phyloP scores from a whole-genome alignment of 2,888 invertebrate species.

The Chymomyza caudatula region DNA sequence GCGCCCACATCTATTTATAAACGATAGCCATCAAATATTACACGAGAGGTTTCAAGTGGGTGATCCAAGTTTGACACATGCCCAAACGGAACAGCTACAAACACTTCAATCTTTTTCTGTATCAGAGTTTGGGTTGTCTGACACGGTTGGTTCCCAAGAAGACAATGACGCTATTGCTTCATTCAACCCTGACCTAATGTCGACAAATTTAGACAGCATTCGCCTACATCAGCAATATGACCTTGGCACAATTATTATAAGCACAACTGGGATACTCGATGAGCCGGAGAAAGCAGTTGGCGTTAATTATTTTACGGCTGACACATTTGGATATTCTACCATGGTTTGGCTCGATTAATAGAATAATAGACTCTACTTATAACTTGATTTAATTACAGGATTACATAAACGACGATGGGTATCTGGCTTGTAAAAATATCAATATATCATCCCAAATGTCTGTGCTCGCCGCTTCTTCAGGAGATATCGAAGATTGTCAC shows the following conservation, averaged over 20 bases:
- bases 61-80: neutral
- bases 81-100: neutral
- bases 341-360: slow-evolving; percentile 41
- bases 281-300: slow-evolving; percentile 18
- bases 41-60: neutral
- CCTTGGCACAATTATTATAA: slow-evolving; percentile 60
- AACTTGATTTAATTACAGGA: slow-evolving; percentile 35
- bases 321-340: slow-evolving; percentile 39
- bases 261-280: slow-evolving; percentile 35
- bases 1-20: neutral
- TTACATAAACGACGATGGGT: slow-evolving; percentile 57
- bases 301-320: slow-evolving; percentile 31
- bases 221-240: slow-evolving; percentile 46
- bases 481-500: slow-evolving; percentile 20
- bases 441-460: slow-evolving; percentile 57
- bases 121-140: neutral
- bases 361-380: neutral
- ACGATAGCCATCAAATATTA: neutral
- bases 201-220: slow-evolving; percentile 18
- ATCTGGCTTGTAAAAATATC: slow-evolving; percentile 51
- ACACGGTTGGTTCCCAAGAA: neutral
- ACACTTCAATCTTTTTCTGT: neutral
- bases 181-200: slow-evolving; percentile 16
- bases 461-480: slow-evolving; percentile 8
- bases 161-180: slow-evolving; percentile 9